Evolutionary conservation across 2,113 vertebrate genomes (phyloP).

Genomic region (Lycaon pictus): DNA sequence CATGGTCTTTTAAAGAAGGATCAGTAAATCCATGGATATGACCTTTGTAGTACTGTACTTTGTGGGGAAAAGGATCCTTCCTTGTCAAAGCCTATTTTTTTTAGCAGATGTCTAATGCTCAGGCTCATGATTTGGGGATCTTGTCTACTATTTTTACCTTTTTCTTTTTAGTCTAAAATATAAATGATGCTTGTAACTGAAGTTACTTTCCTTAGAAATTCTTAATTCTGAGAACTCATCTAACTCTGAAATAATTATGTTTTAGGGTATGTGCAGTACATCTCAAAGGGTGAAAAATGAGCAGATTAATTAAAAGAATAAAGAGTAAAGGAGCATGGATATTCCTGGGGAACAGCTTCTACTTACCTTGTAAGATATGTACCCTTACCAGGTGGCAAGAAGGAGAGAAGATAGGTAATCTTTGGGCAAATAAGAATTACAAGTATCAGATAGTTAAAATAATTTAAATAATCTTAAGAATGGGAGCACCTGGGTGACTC

Average conservation of each 20-base stretch:
- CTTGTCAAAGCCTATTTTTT: constrained; percentile 35
- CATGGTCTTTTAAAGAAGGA: neutral
- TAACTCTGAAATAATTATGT: constrained; percentile 9
- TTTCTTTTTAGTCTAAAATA: neutral
- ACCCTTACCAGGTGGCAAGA: neutral
- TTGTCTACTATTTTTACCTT: constrained; percentile 1
- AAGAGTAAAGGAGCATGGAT: neutral
- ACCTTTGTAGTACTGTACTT: neutral
- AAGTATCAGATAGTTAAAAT: neutral
- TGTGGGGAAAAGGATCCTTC: neutral
- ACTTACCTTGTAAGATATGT: neutral
- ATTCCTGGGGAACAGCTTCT: neutral
- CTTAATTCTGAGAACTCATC: neutral
- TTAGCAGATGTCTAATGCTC: neutral
- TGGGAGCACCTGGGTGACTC: neutral
- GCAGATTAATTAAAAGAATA: constrained; percentile 1
- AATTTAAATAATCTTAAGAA: neutral
- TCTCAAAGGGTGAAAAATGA: neutral
- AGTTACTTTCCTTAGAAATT: constrained; percentile 31
- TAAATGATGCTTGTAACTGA: constrained; percentile 7
- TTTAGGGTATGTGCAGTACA: neutral
- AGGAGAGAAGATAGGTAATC: neutral
- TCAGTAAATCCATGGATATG: neutral
- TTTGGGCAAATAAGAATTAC: neutral
- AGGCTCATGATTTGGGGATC: neutral